These are phyloP conservation scores for Pristionchus mayeri DNA, from an alignment of 2,888 invertebrate genomes.

Conservation along the genomic window DNA sequence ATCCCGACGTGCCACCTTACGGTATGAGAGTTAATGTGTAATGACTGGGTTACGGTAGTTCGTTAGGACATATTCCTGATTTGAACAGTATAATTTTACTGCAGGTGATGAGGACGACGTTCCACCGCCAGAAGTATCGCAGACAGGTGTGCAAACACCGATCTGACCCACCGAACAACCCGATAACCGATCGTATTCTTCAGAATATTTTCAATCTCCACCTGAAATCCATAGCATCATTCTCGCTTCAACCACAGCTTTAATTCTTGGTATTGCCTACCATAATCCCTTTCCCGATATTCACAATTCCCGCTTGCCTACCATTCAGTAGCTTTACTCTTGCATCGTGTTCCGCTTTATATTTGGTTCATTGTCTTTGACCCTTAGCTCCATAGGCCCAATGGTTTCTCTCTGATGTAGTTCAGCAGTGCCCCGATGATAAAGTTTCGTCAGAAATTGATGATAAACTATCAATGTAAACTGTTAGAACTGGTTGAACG, in stretches of 20 bases:
- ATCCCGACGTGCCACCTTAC: not conserved
- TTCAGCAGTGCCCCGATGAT: not conserved
- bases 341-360: not conserved
- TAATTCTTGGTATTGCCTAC: no score
- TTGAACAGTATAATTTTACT: not conserved
- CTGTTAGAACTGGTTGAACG: no score
- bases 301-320: no score
- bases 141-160: conserved; percentile 71
- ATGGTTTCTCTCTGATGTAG: not conserved
- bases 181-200: not conserved
- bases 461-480: no score
- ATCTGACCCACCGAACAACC: conserved; percentile 54
- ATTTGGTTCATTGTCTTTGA: not conserved
- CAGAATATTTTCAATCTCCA: no score
- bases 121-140: conserved; percentile 58
- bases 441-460: no score
- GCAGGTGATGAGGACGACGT: conserved; percentile 59
- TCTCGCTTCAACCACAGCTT: no score
- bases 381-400: conserved; percentile 1
- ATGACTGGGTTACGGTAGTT: not conserved
- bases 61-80: not conserved
- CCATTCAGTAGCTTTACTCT: no score
- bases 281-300: no score
- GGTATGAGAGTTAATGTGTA: not conserved
- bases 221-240: no score